Evolutionary conservation across 1,140 invertebrate genomes (phyloP).

Genomic region (Neodiprion virginianus): DNA sequence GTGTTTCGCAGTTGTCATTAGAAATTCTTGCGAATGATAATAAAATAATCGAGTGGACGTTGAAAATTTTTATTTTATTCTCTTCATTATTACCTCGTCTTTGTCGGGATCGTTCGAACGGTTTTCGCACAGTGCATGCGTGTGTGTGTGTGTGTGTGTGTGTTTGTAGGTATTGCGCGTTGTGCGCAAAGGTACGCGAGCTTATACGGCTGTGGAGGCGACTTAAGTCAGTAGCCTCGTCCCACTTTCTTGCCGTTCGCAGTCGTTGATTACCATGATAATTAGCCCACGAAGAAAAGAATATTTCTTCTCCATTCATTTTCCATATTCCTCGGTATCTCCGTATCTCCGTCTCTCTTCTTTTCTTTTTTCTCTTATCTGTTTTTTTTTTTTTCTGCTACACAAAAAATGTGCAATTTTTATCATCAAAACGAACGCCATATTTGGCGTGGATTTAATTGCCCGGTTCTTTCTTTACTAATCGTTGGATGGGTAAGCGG

Average conservation of each 20-base stretch:
- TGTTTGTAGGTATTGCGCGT: not conserved
- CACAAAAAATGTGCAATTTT: not conserved
- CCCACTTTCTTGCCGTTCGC: conserved; percentile 26
- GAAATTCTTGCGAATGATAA: no score
- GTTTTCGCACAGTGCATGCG: not conserved
- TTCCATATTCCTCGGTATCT: not conserved
- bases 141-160: not conserved
- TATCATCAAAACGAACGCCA: not conserved
- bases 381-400: no score
- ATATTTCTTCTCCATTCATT: conserved; percentile 32
- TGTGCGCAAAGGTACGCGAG: not conserved
- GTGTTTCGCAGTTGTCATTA: no score
- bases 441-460: not conserved
- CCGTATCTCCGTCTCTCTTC: not conserved
- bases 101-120: no score
- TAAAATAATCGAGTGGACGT: no score
- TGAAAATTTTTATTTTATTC: no score
- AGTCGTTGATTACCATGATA: conserved; percentile 35
- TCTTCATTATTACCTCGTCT: no score
- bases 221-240: conserved; percentile 26
- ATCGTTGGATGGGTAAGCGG: not conserved
- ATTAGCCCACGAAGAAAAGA: conserved; percentile 29
- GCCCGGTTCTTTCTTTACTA: not conserved
- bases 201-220: not conserved
- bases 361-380: not conserved